Base-by-base conservation (phyloP, 2,888 invertebrate species). In the Eurytoma adleriae region DNA sequence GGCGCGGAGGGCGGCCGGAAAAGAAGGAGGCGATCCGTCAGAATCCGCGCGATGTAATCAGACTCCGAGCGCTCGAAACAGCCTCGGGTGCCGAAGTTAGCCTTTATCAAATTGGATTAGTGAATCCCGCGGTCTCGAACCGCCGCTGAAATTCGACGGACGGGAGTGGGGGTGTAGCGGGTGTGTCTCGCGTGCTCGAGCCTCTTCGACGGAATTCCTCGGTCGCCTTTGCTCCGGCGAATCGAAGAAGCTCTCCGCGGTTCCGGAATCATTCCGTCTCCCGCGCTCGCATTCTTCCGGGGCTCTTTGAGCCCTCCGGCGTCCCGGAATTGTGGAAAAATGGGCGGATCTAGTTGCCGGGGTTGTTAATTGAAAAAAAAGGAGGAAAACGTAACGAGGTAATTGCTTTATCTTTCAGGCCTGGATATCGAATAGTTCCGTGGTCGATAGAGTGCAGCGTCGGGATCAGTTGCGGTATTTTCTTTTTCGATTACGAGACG, bases 31-130 rank as follows among this genome's bases (percentile, higher is more conserved):
- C 2, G 62, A 57, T 57, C 50, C 77, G 70, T 66, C 27, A 57
- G 57, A 10, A n/a, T 18, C 18, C 14, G 4, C 2, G 14, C n/a
- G 64, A 24, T 62, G 57, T 67, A 78, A 78, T 78, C 78, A 72
- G 57, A 50, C 24, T 16, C 54, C 13, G 3, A 52, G 48, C 52
- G 59, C 54, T 71, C 59, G 61, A 67, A 68, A 24, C 69, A 56
- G 64, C 73, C 66, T n/a, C 20, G 74, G 61, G 84, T 84, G 86
- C 87, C 84, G 85, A 88, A 89, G 88, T 89, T 88, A 86, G 86
- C 87, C 86, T 85, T 85, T 85, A 85, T 84, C 86, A 89, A 90
- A 90, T 90, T 90, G 88, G 88, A 89, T 90, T 90, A 89, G 86
- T 86, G 85, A 84, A 88, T 89, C 90, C 89, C 89, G 90, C 87